Base-by-base conservation (phyloP, 2,888 invertebrate species). In the Euproctis similis region DNA sequence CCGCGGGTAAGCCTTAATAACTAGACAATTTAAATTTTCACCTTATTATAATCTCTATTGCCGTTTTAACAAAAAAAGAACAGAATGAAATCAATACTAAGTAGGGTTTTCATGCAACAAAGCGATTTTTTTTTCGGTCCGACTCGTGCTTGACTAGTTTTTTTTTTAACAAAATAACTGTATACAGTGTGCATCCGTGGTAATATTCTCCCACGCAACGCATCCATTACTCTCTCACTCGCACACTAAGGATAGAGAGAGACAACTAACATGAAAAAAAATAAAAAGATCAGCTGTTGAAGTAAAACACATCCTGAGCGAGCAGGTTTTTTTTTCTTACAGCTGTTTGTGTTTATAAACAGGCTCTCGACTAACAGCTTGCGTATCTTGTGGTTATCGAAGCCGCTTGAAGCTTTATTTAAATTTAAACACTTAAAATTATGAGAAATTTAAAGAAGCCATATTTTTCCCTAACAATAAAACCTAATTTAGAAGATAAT, bases 151-250 rank as follows among this genome's bases (percentile, higher is more conserved):
- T 19, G 21, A 10, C 28, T 29, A 24, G 8, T 12, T 30, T 47
- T 20, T 21, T 21, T 50, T 50, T 50, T 50, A 43, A 38, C 21
- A 28, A 36, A 40, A 31, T 50, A 50, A 38, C 46, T 24, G 42
- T 46, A 27, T 6, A n/a, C 17, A 13, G 17, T 4, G 40, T 42
- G 30, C 6, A n/a, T 13, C 17, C 18, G 4, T 18, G 26, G 31
- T 14, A 24, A 10, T 23, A 18, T 22, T 12, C 24, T 27, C 30
- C 31, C 28, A 33, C 32, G 24, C 28, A 25, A 5, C 25, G 28
- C 24, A 16, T n/a, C 22, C 13, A 9, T 2, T 10, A n/a, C 10
- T 9, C 5, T 28, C 32, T 6, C 28, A 1, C 13, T 28, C 32
- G 16, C 9, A 14, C 24, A 4, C 8, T 1, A 4, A 8, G 5